Percentiles rank a stretch among this genome's conserved stretches.
phyloP scores from a whole-genome alignment of 2,888 invertebrate genomes.

The Eristalinus aeneus region DNA sequence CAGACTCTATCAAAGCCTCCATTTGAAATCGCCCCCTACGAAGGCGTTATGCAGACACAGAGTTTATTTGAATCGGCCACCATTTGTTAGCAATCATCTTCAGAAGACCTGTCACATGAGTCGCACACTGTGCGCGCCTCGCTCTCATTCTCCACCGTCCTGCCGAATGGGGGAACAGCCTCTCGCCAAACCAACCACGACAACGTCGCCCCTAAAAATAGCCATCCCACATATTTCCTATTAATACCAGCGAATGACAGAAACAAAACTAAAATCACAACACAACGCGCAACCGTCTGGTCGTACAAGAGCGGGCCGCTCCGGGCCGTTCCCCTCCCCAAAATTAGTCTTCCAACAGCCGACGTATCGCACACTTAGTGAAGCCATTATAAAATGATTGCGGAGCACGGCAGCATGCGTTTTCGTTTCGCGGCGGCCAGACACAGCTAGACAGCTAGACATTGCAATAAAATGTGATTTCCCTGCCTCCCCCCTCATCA shows the following conservation, averaged over 20 bases:
- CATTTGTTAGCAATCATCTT: background rate
- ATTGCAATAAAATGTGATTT: constrained; percentile 62
- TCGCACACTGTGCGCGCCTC: no score
- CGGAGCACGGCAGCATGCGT: constrained; percentile 44
- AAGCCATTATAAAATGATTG: constrained; percentile 66
- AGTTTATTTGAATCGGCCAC: no score
- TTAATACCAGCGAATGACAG: constrained; percentile 37
- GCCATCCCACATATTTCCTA: constrained; percentile 36
- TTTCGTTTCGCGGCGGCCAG: constrained; percentile 27
- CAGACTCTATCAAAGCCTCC: no score
- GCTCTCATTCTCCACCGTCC: background rate
- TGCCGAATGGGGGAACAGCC: background rate
- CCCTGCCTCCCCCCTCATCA: no score
- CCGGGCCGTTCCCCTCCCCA: constrained; percentile 33
- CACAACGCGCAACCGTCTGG: background rate
- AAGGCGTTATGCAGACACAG: no score
- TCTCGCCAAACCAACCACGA: background rate
- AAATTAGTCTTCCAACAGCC: constrained; percentile 41
- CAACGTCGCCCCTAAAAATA: constrained; percentile 24
- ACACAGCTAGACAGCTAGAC: constrained; percentile 60
- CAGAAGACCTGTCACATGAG: background rate
- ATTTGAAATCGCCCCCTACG: no score
- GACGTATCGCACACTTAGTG: constrained; percentile 51
- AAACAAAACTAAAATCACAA: background rate
- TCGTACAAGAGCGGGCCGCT: background rate